A percentile compares a stretch with the other conserved stretches of the same genome.
phyloP scores from a whole-genome alignment of 2,797 vertebrate genomes.

The Hyperoplus immaculatus region DNA sequence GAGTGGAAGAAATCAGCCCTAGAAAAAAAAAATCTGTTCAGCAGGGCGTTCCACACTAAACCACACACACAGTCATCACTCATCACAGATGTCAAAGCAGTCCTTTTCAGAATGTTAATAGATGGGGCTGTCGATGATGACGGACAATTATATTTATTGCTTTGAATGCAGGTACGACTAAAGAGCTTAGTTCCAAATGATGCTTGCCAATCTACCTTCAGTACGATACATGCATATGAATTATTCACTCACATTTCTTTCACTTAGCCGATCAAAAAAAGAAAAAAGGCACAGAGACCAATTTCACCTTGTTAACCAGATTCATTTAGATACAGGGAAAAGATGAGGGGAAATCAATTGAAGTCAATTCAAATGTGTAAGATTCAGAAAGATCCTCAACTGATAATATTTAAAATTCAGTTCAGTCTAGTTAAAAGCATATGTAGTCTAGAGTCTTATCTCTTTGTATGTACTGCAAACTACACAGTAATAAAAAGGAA shows the following conservation, averaged over 20 bases:
- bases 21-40: not conserved
- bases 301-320: not conserved
- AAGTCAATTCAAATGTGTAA: not conserved
- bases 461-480: not conserved
- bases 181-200: not conserved
- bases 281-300: not conserved
- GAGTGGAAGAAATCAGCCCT: not conserved
- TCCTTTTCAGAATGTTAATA: slow-evolving; percentile 12
- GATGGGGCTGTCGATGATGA: slow-evolving; percentile 11
- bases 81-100: not conserved
- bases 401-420: not conserved
- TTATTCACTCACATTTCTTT: slow-evolving; percentile 25
- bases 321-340: slow-evolving; percentile 3
- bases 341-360: too few species aligned
- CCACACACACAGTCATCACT: not conserved
- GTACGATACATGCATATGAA: slow-evolving; percentile 21
- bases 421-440: too few species aligned
- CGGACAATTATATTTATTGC: slow-evolving; percentile 19
- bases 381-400: not conserved
- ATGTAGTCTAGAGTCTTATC: not conserved
- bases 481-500: not conserved
- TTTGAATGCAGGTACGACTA: slow-evolving; percentile 12
- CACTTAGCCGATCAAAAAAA: not conserved
- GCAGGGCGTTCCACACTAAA: slow-evolving; percentile 6
- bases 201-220: not conserved